Base-by-base conservation (phyloP, 2,888 invertebrate genomes). In the Doris montereyensis region DNA sequence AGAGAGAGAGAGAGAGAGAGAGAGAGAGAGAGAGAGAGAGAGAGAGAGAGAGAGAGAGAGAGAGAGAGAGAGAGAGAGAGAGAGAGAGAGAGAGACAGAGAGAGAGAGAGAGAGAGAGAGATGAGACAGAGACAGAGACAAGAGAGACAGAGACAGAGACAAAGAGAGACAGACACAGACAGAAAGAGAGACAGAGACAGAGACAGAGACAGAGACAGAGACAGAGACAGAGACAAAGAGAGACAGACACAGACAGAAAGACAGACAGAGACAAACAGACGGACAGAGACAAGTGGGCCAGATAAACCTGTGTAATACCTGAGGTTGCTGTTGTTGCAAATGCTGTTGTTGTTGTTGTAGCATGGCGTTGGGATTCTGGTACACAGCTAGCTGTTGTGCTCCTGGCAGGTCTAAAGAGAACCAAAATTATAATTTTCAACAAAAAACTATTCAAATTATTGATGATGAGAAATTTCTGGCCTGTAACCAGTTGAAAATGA, bases 331-430 rank as follows among this genome's bases (percentile, higher is more conserved):
- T 26, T 80, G 81, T 57, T 80, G 80, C 52, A 82, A 84, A 34
- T 81, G 81, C 58, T 82, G 82, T 58, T 83, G 81, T 17, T 83
- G 84, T 76, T 82, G 85, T 68, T 85, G 85, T 32, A 78, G 80
- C 70, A 83, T 74, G 28, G 78, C 76, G 26, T 80, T 79, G 41
- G 78, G 85, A 21, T 87, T 87, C 74, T 89, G 89, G 81, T 85
- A 89, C 26, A 89, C 71, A 0, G 88, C 83, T 79, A 89, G 78
- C 82, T 89, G 88, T 74, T 87, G 87, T 30, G 86, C 86, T 41
- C 83, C 86, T 10, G 87, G 88, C 62, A 88, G 81, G 77, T 85
- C 87, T 88, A 80, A 5, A 80, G 76, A 24, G 13, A 13, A 67
- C 30, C 2, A 17, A 41, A 67, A n/a, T n/a, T n/a, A n/a, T n/a